A percentile compares a stretch with the other conserved stretches of the same genome.
Conservation (phyloP, 2,888 invertebrate species). For the Pollenia amentaria region DNA sequence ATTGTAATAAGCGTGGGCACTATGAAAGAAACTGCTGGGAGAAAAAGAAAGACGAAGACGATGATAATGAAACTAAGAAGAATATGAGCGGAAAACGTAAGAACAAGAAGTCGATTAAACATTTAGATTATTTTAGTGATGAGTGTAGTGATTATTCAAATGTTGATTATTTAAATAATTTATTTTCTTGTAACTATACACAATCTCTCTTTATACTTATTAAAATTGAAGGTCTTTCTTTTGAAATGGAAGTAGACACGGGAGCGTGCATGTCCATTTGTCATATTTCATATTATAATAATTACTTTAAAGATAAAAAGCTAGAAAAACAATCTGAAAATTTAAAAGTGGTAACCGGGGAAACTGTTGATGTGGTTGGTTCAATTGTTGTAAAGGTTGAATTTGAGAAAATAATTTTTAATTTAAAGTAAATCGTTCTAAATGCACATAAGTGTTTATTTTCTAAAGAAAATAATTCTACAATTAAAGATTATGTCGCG, state of each 20-base stretch:
- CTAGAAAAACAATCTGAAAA: not conserved
- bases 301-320: conserved; percentile 37
- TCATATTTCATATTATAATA: conserved; percentile 40
- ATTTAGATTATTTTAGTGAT: conserved; percentile 10
- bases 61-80: not conserved
- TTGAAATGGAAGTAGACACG: conserved; percentile 39
- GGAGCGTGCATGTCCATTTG: conserved; percentile 27
- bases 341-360: conserved; percentile 2
- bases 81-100: not conserved
- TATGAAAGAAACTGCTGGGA: conserved; percentile 37
- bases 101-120: conserved; percentile 14
- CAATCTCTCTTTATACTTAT: conserved; percentile 19
- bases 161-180: conserved; percentile 35
- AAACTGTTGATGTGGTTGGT: not conserved
- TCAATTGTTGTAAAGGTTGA: conserved; percentile 27
- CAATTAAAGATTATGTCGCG: conserved; percentile 16
- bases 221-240: conserved; percentile 17
- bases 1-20: conserved; percentile 19
- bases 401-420: not conserved
- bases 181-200: conserved; percentile 29
- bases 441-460: not conserved
- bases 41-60: not conserved
- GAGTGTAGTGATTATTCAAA: conserved; percentile 14
- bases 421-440: conserved; percentile 25
- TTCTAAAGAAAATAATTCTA: not conserved